Conservation (phyloP, 2,113 vertebrate species). For the Pituophis catenifer region DNA sequence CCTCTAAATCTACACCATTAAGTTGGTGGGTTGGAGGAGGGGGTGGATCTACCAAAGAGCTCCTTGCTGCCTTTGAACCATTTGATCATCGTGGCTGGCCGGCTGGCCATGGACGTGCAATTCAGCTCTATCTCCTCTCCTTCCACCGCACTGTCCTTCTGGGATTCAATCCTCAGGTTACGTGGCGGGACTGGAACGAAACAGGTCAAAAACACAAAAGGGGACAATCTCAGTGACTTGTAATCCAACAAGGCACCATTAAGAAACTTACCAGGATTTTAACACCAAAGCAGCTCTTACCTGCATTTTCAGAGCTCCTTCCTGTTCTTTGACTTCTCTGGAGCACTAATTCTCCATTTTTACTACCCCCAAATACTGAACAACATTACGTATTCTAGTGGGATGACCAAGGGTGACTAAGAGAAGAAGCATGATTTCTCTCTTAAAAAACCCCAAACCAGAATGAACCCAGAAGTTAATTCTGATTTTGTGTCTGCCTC, state of each 20-base stretch:
- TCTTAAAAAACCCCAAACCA: neutral
- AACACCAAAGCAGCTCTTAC: neutral
- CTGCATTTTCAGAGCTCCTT: neutral
- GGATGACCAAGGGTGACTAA: neutral
- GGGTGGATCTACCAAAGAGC: conserved; percentile 76
- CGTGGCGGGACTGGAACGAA: conserved; percentile 85
- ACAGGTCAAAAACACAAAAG: neutral
- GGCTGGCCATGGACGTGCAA: conserved; percentile 93
- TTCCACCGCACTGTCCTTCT: conserved; percentile 88
- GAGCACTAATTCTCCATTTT: neutral
- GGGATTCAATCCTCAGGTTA: conserved; percentile 89
- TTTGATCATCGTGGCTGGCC: conserved; percentile 89
- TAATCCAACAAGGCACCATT: neutral
- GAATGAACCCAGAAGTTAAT: neutral
- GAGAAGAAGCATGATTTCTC: neutral
- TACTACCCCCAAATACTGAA: neutral
- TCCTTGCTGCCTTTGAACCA: conserved; percentile 97
- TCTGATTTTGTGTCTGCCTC: neutral
- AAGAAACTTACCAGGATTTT: neutral
- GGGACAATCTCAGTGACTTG: conserved; percentile 42
- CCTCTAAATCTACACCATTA: neutral
- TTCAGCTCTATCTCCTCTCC: conserved; percentile 97
- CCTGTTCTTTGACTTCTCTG: neutral
- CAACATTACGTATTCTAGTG: neutral
- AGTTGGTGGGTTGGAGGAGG: neutral